Percentiles rank a stretch among this genome's conserved stretches.
phyloP scores from a whole-genome alignment of 2,113 vertebrate genomes.

The Sebastes schlegelii region DNA sequence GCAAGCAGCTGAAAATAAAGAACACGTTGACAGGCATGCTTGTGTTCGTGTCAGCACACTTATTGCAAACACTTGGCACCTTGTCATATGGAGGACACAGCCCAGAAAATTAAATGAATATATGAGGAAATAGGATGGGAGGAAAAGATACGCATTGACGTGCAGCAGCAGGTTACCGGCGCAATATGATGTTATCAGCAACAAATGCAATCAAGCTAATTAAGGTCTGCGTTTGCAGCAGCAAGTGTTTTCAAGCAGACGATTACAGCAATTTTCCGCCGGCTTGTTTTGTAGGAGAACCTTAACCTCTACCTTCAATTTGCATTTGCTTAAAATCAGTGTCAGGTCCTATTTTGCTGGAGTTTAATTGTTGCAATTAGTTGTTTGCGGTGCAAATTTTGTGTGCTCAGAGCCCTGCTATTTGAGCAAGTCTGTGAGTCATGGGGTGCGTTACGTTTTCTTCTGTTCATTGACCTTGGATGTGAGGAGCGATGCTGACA shows the following conservation, averaged over 20 bases:
- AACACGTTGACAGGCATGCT: constrained; percentile 42
- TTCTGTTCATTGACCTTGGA: constrained; percentile 54
- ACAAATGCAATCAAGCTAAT: constrained; percentile 61
- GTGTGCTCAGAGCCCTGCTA: neutral
- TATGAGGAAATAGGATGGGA: constrained; percentile 5
- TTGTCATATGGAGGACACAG: constrained; percentile 29
- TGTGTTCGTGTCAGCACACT: constrained; percentile 32
- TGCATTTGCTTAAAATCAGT: constrained; percentile 49
- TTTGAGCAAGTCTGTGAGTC: neutral
- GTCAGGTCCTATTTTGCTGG: constrained; percentile 16
- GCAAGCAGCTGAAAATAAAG: constrained; percentile 16
- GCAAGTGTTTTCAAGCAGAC: constrained; percentile 29
- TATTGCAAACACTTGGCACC: constrained; percentile 44
- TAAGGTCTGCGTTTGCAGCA: constrained; percentile 26
- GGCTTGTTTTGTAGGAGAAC: constrained; percentile 10
- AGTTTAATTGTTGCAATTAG: constrained; percentile 41
- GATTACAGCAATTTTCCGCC: constrained; percentile 11
- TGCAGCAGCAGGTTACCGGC: constrained; percentile 34
- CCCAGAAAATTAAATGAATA: neutral
- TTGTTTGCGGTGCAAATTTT: neutral
- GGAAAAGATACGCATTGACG: neutral
- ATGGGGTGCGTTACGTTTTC: neutral
- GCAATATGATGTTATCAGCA: constrained; percentile 40
- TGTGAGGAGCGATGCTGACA: constrained; percentile 32
- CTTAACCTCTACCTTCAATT: constrained; percentile 46